Percentiles rank a stretch among this genome's conserved stretches.
phyloP scores from a whole-genome alignment of 37 sponge, comb jelly and placozoan genomes.

The Eunapius fragilis region DNA sequence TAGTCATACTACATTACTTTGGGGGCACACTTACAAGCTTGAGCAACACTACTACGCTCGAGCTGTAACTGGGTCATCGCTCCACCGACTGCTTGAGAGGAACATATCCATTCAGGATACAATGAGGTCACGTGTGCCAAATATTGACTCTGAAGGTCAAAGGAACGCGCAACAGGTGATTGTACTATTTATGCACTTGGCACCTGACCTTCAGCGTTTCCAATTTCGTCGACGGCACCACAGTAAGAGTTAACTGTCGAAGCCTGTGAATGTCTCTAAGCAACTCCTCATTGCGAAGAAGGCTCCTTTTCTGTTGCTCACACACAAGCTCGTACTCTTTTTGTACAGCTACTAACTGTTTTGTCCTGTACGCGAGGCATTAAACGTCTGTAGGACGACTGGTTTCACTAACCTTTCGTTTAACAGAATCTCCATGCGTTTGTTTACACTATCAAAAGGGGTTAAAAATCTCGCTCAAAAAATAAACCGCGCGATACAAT shows the following conservation, averaged over 20 bases:
- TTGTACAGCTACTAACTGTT: neutral
- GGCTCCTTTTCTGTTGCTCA: neutral
- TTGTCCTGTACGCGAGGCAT: neutral
- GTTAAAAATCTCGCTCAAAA: neutral
- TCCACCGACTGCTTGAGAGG: neutral
- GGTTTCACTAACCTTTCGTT: neutral
- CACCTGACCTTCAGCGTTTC: neutral
- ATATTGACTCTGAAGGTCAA: neutral
- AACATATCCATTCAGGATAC: neutral
- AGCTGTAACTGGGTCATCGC: slow-evolving; percentile 1
- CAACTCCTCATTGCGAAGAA: slow-evolving; percentile 7
- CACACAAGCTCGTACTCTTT: slow-evolving; percentile 20
- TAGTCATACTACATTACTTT: neutral
- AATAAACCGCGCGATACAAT: neutral
- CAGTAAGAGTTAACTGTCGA: neutral
- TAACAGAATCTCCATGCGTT: neutral
- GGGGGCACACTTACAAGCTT: neutral
- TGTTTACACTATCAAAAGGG: neutral
- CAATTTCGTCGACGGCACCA: neutral
- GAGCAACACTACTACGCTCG: neutral
- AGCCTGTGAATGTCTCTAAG: slow-evolving; percentile 15
- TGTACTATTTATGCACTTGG: neutral
- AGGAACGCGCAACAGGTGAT: neutral
- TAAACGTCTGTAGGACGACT: neutral
- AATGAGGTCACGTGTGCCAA: neutral